A percentile compares a stretch with the other conserved stretches of the same genome.
phyloP scores from a whole-genome alignment of 2,888 invertebrate genomes.

The Ganaspis brasiliensis region DNA sequence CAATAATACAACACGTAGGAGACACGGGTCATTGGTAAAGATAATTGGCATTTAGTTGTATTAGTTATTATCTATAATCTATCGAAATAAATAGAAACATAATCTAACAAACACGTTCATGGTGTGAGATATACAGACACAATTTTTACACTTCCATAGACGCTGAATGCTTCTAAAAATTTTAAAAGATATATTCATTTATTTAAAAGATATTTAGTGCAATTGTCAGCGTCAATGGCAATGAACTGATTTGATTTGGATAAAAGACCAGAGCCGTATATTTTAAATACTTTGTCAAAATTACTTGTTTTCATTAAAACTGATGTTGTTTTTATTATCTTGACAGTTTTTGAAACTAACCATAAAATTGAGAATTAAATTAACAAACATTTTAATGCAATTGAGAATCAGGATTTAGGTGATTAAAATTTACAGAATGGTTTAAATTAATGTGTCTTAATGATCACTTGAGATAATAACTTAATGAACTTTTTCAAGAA shows the following conservation, averaged over 20 bases:
- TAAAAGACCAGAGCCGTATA: slow-evolving; percentile 25
- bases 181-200: too few relatives aligned
- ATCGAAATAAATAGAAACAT: slow-evolving; percentile 5
- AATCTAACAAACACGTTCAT: slow-evolving; percentile 33
- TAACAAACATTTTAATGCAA: too few relatives aligned
- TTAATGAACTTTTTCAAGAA: too few relatives aligned
- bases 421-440: too few relatives aligned
- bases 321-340: too few relatives aligned
- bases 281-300: too few relatives aligned
- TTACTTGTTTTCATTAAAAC: too few relatives aligned
- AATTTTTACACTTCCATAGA: slow-evolving; percentile 2
- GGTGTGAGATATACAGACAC: slow-evolving; percentile 24
- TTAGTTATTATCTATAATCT: slow-evolving; percentile 21
- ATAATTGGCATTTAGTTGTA: slow-evolving; percentile 24
- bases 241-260: slow-evolving; percentile 11
- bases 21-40: slow-evolving; percentile 31
- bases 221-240: neutral
- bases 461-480: too few relatives aligned
- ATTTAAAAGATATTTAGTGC: neutral
- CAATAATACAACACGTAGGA: slow-evolving; percentile 32
- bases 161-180: neutral
- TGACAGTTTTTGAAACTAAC: too few relatives aligned
- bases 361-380: too few relatives aligned
- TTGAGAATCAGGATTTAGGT: too few relatives aligned
- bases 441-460: too few relatives aligned